Percentiles rank a stretch among this genome's conserved stretches.
These are phyloP conservation scores for Mesorhabditis spiculigera DNA, from an alignment of 2,888 invertebrate species.

Conservation along the genomic window DNA sequence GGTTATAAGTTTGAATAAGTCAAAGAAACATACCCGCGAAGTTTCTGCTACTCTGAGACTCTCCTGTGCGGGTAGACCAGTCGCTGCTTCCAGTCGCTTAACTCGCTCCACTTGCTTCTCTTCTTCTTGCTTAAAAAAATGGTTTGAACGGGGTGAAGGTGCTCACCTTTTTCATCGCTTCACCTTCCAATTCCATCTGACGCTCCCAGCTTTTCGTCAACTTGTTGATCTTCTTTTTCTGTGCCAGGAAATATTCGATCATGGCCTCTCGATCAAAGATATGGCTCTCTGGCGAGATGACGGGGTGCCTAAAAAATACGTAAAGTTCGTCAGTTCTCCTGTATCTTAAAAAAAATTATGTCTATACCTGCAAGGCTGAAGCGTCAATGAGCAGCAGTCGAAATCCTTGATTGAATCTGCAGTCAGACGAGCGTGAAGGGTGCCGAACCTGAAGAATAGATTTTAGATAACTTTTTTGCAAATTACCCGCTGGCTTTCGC, in stretches of 20 bases:
- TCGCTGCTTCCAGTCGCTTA: neutral
- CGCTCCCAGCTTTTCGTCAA: slow-evolving; percentile 84
- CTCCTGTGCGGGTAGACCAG: neutral
- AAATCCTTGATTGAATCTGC: slow-evolving; percentile 92
- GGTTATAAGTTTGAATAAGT: too few species aligned
- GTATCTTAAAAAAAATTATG: too few species aligned
- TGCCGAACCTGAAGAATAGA: slow-evolving; percentile 75
- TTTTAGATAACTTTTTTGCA: too few species aligned
- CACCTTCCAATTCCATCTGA: slow-evolving; percentile 39
- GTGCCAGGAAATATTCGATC: slow-evolving; percentile 85
- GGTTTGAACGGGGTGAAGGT: neutral
- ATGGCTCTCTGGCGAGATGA: slow-evolving; percentile 72
- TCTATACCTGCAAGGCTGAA: slow-evolving; percentile 82
- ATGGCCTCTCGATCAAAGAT: slow-evolving; percentile 96
- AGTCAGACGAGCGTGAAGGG: slow-evolving; percentile 71
- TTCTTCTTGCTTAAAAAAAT: neutral
- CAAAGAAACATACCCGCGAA: too few species aligned
- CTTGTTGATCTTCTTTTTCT: slow-evolving; percentile 84
- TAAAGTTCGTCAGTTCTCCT: too few species aligned
- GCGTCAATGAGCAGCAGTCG: slow-evolving; percentile 91
- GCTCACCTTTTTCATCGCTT: slow-evolving; percentile 24
- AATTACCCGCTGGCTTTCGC: slow-evolving; percentile 65
- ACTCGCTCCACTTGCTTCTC: neutral
- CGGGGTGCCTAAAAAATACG: slow-evolving; percentile 37
- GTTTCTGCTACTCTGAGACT: neutral